These are phyloP conservation scores for Drosophila dunni DNA, from an alignment of 1,140 invertebrate genomes.

Conservation along the genomic window DNA sequence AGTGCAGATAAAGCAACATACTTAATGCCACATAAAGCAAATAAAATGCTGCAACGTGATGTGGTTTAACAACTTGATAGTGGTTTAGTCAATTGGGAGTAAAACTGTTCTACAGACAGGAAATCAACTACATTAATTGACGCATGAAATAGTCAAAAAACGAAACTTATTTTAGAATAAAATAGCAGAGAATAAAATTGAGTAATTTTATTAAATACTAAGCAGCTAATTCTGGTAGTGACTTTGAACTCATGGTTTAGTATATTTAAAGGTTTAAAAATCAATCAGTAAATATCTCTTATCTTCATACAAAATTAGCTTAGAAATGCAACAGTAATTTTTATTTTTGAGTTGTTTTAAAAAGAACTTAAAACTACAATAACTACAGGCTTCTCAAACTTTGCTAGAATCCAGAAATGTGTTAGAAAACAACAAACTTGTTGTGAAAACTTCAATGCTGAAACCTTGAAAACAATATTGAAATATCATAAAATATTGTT, in stretches of 20 bases:
- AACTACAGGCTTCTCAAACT: neutral
- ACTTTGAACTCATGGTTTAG: too few species aligned
- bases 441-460: neutral
- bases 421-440: too few species aligned
- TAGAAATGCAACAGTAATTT: too few species aligned
- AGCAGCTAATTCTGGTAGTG: too few species aligned
- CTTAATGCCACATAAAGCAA: conserved; percentile 28
- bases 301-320: neutral
- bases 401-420: neutral
- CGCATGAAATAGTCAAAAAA: too few species aligned
- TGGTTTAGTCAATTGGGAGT: neutral
- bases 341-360: too few species aligned
- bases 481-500: conserved; percentile 6
- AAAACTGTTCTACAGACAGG: neutral
- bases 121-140: neutral
- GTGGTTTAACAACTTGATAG: conserved; percentile 29
- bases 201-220: too few species aligned
- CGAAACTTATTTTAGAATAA: too few species aligned
- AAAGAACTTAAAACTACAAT: neutral
- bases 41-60: conserved; percentile 40
- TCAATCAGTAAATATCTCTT: neutral
- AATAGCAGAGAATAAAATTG: too few species aligned
- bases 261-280: too few species aligned
- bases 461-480: conserved; percentile 7
- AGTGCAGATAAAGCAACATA: conserved; percentile 1